These are phyloP conservation scores for Thera obeliscata DNA, from an alignment of 2,888 invertebrate genomes.

Conservation along the genomic window DNA sequence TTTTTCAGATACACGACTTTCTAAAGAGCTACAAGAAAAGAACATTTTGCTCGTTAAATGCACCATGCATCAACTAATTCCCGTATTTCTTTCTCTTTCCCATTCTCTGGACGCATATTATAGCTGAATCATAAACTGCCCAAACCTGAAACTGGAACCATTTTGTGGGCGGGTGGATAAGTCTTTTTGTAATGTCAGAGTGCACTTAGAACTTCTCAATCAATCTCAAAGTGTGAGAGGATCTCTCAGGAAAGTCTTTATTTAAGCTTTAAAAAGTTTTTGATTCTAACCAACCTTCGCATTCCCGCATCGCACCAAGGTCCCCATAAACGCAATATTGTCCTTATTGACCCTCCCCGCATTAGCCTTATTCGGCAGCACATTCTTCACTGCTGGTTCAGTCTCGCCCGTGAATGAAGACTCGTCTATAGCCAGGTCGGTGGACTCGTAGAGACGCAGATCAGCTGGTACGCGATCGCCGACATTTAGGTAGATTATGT, in stretches of 20 bases:
- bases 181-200: too few relatives aligned
- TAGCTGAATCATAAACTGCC: neutral
- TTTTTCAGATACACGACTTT: too few relatives aligned
- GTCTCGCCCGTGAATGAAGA: slow-evolving; percentile 99
- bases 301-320: slow-evolving; percentile 96
- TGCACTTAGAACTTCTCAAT: neutral
- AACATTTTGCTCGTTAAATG: neutral
- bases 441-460: slow-evolving; percentile 95
- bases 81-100: too few relatives aligned
- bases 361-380: slow-evolving; percentile 86
- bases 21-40: too few relatives aligned
- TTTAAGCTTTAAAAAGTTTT: too few relatives aligned
- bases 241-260: too few relatives aligned
- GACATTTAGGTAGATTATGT: slow-evolving; percentile 95
- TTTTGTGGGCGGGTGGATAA: too few relatives aligned
- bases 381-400: slow-evolving; percentile 93
- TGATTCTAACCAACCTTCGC: slow-evolving; percentile 88
- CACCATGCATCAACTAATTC: neutral
- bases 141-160: neutral
- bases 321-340: slow-evolving; percentile 99
- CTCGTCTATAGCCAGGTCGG: slow-evolving; percentile 97
- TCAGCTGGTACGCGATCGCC: slow-evolving; percentile 99
- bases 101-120: too few relatives aligned
- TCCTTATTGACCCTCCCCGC: slow-evolving; percentile 88
- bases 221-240: neutral